Evolutionary conservation across 2,888 invertebrate genomes (phyloP), one percentile per base, ranked within the genome.

Genomic region (Cephus pulcher): DNA sequence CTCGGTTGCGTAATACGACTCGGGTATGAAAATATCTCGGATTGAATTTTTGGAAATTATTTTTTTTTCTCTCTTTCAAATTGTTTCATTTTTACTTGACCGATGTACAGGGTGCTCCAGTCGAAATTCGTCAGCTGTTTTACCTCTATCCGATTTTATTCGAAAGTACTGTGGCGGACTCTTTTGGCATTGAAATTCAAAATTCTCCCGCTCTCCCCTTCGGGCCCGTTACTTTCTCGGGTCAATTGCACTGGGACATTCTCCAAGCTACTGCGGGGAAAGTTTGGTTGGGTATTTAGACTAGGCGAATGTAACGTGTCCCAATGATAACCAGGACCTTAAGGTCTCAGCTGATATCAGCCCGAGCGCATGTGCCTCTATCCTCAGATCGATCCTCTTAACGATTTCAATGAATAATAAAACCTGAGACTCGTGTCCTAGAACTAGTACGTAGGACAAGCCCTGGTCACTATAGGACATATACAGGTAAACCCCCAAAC

Each of bases 141-240:
- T 1, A 4, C 0, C 4, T 23, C 6, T 6, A 4, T 6, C 2
- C 9, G 23, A 23, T 56, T 6, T 23, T 0, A 73, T 78, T 79
- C 34, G 80, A 76, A 81, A 81, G 74, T 34, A 75, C 35, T 35
- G 79, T 79, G 78, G 35, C 75, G 56, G 37, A 71, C 75, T 34
- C 12, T 76, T 73, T 34, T 2, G 23, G 23, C 0, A 23, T 9
- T 9, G 6, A 56, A 56, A 56, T 23, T 56, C 15, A 6, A 23
- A 56, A 23, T 40, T 56, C 23, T 6, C 1, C 23, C 23, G 1
- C 23, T 2, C 23, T 56, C 35, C 4, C 12, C 12, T 35, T 12
- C 23, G 2, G 1, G 23, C 23, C 6, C 23, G 23, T 56, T 9
- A 9, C 56, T 56, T 56, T 56, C 23, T 9, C 6, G 0, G 2